A percentile compares a stretch with the other conserved stretches of the same genome.
Evolutionary conservation across 92 coral and sea anemone genomes (phyloP).

Genomic region (Parazoanthus swiftii): DNA sequence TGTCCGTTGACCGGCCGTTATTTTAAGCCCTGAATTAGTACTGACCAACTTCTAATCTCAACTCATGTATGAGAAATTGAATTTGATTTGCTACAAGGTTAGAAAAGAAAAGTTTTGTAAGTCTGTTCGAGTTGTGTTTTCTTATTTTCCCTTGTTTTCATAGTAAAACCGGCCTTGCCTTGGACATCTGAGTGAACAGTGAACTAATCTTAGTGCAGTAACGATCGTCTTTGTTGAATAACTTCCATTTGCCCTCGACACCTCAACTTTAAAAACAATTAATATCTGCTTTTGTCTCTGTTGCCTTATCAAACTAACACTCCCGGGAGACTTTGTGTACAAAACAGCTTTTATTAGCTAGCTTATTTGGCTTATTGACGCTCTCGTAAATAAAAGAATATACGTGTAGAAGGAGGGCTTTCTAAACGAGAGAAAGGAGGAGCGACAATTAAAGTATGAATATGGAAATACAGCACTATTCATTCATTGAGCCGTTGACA

Average conservation of each 20-base stretch:
- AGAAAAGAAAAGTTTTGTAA: neutral
- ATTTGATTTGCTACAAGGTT: neutral
- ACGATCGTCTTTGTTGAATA: neutral
- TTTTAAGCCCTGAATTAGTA: too few relatives aligned
- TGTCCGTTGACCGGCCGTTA: too few relatives aligned
- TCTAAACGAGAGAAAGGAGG: neutral
- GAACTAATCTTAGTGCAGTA: too few relatives aligned
- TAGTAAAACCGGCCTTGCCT: too few relatives aligned
- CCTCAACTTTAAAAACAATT: slow-evolving; percentile 16
- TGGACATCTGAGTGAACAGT: too few relatives aligned
- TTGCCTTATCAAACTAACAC: slow-evolving; percentile 24
- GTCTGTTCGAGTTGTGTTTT: neutral
- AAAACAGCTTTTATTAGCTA: slow-evolving; percentile 25
- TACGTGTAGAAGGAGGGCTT: slow-evolving; percentile 28
- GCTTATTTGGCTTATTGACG: neutral
- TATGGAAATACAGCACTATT: neutral
- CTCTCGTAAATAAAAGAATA: slow-evolving; percentile 6
- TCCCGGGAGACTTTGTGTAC: slow-evolving; percentile 18
- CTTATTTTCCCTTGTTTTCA: too few relatives aligned
- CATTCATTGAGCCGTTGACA: neutral
- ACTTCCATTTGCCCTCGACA: slow-evolving; percentile 16
- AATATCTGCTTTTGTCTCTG: slow-evolving; percentile 7
- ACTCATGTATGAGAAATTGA: neutral
- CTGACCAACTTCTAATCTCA: neutral
- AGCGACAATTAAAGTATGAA: slow-evolving; percentile 4